Evolutionary conservation across 2,113 vertebrate species (phyloP), one percentile per base, ranked within the genome.

Genomic region (Glaucidium brasilianum): DNA sequence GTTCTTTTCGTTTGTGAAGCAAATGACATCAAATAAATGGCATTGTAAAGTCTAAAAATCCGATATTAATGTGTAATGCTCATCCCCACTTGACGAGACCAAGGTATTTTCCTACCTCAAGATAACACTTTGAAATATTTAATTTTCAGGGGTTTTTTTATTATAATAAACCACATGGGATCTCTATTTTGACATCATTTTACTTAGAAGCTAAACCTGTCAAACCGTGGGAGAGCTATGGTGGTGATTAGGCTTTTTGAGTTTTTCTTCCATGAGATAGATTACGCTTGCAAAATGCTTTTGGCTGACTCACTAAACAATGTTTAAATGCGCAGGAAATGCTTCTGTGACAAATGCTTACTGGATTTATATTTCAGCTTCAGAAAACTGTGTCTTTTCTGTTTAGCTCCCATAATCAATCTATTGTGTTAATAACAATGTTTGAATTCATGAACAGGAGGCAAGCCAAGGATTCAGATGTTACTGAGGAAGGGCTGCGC

Each of bases 1-100:
- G 62, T 87, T 96, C 93, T 96, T 93, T 94, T 97, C 83, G 66
- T 96, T 98, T 97, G 89, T 90, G 92, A 96, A 97, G 85, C 72
- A 96, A 97, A 94, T 74, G 79, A 30, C 88, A 85, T 92, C n/a
- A 66, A 95, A 85, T 50, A 97, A 97, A 96, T 95, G 94, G 94
- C 88, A 89, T 80, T 95, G 90, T 69, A 66, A 97, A 98, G 64
- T 89, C 76, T 95, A 58, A 74, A 82, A 97, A 95, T 96, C 95
- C 97, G 91, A 96, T 97, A 88, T 34, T 58, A 58, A 64, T 84
- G 29, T 79, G 39, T 85, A 83, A 67, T 12, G 9, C 71, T 94
- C 58, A 80, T 95, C 82, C 84, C 47, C 64, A 20, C 95, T 96
- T 79, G 96, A 92, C 91, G 73, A 95, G 72, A 91, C 64, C 43